A percentile compares a stretch with the other conserved stretches of the same genome.
Conservation (phyloP, 2,113 vertebrate genomes). For the Cinclus mexicanus region DNA sequence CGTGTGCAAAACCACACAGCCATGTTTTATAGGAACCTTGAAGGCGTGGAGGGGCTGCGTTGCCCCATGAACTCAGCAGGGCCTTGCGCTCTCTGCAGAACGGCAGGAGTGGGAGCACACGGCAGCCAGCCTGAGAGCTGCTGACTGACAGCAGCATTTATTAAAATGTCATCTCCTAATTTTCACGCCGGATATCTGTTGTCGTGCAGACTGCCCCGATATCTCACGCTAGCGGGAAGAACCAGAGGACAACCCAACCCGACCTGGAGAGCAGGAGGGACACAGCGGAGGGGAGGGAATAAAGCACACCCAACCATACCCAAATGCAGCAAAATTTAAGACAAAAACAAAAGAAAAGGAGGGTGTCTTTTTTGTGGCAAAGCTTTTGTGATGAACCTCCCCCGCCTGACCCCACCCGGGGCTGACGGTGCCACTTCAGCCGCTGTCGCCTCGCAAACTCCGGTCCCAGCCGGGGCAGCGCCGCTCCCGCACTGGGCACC, state of each 20-base stretch:
- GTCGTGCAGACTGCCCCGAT: background rate
- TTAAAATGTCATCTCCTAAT: conserved; percentile 63
- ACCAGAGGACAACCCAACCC: background rate
- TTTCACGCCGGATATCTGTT: conserved; percentile 30
- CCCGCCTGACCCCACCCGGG: background rate
- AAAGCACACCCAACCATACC: background rate
- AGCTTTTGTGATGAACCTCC: too few relatives aligned
- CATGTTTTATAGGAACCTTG: background rate
- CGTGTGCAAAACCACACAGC: background rate
- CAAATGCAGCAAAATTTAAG: background rate
- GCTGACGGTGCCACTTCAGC: background rate
- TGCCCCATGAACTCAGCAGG: background rate
- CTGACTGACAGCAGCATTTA: conserved; percentile 46
- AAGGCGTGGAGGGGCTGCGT: background rate
- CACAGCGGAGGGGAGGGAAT: background rate
- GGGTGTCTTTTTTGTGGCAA: background rate
- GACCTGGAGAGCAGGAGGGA: background rate
- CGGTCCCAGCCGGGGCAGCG: background rate
- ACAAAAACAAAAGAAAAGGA: background rate
- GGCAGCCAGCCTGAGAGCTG: background rate
- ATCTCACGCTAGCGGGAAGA: background rate
- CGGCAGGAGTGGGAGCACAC: background rate
- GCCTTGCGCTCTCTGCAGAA: conserved; percentile 27
- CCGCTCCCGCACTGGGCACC: background rate
- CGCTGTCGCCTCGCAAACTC: background rate